Conservation (phyloP, 2,797 vertebrate species). For the Hafferia zeledoni region DNA sequence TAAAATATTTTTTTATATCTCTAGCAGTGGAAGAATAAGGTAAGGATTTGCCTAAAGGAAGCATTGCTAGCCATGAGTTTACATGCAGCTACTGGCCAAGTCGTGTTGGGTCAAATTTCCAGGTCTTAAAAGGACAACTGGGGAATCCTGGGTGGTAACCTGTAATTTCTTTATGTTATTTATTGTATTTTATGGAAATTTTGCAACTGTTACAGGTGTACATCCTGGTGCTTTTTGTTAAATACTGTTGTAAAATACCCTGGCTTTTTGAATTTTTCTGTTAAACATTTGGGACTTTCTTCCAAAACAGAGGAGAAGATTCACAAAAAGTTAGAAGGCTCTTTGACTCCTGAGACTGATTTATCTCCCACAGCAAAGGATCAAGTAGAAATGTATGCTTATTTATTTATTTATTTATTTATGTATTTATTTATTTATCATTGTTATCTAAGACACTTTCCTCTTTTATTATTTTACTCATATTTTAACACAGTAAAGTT, state of each 20-base stretch:
- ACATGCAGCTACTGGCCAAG: neutral
- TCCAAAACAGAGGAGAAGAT: conserved; percentile 91
- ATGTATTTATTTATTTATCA: neutral
- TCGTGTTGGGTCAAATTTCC: neutral
- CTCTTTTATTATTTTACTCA: neutral
- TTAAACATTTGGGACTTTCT: conserved; percentile 59
- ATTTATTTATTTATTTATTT: too few species aligned
- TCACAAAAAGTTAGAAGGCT: conserved; percentile 91
- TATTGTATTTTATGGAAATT: neutral
- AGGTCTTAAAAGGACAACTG: neutral
- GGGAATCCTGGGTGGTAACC: neutral
- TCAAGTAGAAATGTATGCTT: conserved; percentile 98
- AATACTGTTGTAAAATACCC: neutral
- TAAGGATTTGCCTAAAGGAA: neutral
- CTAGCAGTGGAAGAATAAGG: neutral
- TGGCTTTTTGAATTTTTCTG: neutral
- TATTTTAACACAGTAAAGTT: neutral
- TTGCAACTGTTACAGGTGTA: neutral
- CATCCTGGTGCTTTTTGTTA: neutral
- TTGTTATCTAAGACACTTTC: neutral
- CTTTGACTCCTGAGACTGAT: conserved; percentile 90
- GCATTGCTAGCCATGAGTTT: neutral
- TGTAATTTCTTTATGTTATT: neutral
- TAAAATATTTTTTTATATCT: neutral
- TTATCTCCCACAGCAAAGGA: conserved; percentile 95